Evolutionary conservation across 2,797 vertebrate species (phyloP).

Genomic region (Tokudaia tokunoshimensis): DNA sequence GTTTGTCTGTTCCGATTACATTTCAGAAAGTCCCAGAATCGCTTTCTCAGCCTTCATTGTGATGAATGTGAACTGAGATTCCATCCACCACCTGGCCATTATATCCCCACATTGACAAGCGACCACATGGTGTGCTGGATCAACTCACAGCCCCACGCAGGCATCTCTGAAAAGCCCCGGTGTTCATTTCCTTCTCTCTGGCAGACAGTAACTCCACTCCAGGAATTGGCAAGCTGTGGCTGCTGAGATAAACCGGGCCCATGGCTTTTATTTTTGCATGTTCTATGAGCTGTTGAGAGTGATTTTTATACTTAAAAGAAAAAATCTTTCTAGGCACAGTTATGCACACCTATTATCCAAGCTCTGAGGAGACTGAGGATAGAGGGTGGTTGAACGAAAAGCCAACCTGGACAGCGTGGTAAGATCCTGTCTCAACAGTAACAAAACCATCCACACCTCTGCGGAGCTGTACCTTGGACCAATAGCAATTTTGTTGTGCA

Average conservation of each 20-base stretch:
- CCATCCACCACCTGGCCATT: background rate
- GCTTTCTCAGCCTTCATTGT: background rate
- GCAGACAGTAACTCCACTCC: background rate
- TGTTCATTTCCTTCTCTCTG: background rate
- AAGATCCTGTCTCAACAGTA: background rate
- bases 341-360: background rate
- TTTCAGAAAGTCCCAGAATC: conserved; percentile 7
- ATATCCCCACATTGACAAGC: background rate
- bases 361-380: background rate
- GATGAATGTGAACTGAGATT: background rate
- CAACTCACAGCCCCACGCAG: background rate
- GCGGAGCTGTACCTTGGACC: background rate
- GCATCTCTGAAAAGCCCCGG: background rate
- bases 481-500: background rate
- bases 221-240: background rate
- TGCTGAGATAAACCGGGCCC: background rate
- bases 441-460: background rate
- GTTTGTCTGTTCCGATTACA: background rate
- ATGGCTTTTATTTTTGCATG: background rate
- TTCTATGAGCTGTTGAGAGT: background rate
- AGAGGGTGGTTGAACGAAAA: background rate
- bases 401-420: background rate
- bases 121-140: background rate
- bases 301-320: background rate
- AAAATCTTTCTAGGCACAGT: background rate